Percentiles rank a stretch among this genome's conserved stretches.
Evolutionary conservation across 2,797 vertebrate genomes (phyloP).

Genomic region (Myotis daubentonii): DNA sequence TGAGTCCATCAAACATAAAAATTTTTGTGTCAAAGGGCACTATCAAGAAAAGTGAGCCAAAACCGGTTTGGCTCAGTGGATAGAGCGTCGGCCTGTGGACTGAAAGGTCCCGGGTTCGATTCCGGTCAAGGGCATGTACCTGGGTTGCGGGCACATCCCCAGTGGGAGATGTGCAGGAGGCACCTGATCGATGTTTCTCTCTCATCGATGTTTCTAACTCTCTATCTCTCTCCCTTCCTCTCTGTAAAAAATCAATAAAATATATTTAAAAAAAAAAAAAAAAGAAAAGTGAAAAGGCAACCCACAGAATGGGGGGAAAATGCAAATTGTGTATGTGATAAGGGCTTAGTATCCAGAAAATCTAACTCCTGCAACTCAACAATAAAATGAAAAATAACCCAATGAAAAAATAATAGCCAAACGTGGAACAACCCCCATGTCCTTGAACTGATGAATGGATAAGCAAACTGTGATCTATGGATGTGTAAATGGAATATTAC

Average conservation of each 20-base stretch:
- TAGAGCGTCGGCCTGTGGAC: no score
- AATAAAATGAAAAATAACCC: background rate
- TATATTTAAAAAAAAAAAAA: no score
- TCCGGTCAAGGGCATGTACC: no score
- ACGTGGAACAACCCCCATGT: background rate
- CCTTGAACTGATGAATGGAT: background rate
- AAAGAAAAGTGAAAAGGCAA: background rate
- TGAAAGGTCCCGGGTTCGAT: no score
- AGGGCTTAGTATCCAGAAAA: background rate
- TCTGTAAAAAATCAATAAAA: no score
- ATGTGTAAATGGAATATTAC: background rate
- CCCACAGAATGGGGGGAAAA: background rate
- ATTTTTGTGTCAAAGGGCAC: background rate
- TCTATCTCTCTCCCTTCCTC: no score
- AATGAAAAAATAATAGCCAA: background rate
- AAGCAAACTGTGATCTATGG: background rate
- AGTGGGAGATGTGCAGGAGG: no score
- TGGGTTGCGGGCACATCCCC: no score
- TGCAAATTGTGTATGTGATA: background rate
- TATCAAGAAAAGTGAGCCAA: background rate
- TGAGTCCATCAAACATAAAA: background rate
- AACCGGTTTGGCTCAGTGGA: no score
- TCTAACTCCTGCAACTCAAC: background rate
- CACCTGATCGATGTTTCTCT: no score
- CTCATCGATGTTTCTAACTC: no score